Evolutionary conservation across 2,113 vertebrate genomes (phyloP).

Genomic region (Chrysemys picta): DNA sequence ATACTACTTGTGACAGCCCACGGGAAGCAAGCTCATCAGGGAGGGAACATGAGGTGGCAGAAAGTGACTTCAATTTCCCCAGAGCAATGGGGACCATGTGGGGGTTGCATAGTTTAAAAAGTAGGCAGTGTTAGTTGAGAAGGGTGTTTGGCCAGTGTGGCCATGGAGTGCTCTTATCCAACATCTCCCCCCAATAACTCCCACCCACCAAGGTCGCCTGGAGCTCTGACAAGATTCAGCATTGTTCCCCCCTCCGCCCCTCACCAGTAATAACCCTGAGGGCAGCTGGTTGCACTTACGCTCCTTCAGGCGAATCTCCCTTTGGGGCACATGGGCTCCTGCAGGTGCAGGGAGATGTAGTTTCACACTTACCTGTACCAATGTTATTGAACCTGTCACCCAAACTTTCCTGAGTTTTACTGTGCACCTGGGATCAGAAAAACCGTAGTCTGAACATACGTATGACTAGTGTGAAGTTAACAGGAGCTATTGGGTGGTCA

Average conservation of each 20-base stretch:
- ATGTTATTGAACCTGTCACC: neutral
- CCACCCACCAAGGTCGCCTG: neutral
- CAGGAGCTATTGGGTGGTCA: neutral
- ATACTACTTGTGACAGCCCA: neutral
- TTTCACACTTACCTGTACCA: neutral
- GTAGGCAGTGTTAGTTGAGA: neutral
- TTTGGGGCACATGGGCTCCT: rapidly evolving
- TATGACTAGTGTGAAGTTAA: neutral
- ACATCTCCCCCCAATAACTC: neutral
- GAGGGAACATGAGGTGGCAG: neutral
- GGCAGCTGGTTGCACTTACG: neutral
- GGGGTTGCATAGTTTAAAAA: neutral
- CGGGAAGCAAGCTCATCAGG: neutral
- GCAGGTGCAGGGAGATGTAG: neutral
- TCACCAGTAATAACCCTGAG: neutral
- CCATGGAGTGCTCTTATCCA: neutral
- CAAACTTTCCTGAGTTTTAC: neutral
- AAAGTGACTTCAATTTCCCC: neutral
- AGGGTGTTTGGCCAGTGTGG: neutral
- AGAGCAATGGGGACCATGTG: rapidly evolving
- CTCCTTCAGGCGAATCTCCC: neutral
- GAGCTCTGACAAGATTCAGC: neutral
- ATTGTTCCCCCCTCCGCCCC: neutral
- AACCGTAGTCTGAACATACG: neutral
- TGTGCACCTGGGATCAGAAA: neutral